A percentile compares a stretch with the other conserved stretches of the same genome.
These are phyloP conservation scores for Deilephila porcellus DNA, from an alignment of 2,888 invertebrate genomes.

Conservation along the genomic window DNA sequence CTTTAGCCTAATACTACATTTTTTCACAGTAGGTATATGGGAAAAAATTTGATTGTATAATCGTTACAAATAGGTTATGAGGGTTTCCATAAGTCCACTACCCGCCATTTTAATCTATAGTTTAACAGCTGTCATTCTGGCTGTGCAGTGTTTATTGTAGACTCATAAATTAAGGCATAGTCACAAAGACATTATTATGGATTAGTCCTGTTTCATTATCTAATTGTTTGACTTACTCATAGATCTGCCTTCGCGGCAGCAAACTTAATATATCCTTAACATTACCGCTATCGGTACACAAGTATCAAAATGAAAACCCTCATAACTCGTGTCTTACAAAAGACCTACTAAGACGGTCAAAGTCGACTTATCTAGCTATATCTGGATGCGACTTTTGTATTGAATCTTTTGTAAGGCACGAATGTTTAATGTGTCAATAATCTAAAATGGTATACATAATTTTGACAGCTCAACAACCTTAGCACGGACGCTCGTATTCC, in stretches of 20 bases:
- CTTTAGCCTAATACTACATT: conserved; percentile 62
- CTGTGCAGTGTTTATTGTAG: neutral
- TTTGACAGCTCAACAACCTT: conserved; percentile 32
- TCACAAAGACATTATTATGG: neutral
- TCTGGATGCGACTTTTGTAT: conserved; percentile 10
- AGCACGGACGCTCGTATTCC: conserved; percentile 25
- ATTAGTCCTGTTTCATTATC: neutral
- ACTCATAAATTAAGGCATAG: conserved; percentile 22
- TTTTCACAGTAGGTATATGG: conserved; percentile 31
- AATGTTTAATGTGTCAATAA: conserved; percentile 23
- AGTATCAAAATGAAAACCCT: conserved; percentile 21
- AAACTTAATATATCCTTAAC: conserved; percentile 18
- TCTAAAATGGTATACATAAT: conserved; percentile 35
- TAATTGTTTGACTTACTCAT: neutral
- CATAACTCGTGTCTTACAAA: conserved; percentile 19
- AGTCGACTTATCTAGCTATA: conserved; percentile 26
- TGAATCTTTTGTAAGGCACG: conserved; percentile 13
- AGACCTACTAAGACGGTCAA: neutral
- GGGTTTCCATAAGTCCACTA: conserved; percentile 17
- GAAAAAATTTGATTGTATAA: conserved; percentile 29
- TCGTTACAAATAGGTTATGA: conserved; percentile 25
- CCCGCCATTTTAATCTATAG: neutral
- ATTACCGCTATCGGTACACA: neutral
- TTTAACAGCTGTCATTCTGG: conserved; percentile 16
- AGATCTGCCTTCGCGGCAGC: neutral